Base-by-base conservation (phyloP, 2,797 vertebrate genomes). In the Leuciscus waleckii region DNA sequence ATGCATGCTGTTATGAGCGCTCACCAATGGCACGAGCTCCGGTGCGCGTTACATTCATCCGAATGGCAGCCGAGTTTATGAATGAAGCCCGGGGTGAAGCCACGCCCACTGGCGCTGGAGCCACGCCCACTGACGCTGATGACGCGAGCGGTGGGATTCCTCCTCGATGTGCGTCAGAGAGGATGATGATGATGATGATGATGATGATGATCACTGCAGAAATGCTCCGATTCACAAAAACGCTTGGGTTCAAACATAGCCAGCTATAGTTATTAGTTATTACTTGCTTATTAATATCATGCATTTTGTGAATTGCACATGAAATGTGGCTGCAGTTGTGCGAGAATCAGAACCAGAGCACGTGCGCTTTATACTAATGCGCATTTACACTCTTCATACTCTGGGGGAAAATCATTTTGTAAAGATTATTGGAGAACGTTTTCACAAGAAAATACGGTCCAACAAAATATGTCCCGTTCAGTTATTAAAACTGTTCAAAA, bases 1-100 rank as follows among this genome's bases (percentile, higher is more conserved):
- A 84, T 85, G 85, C 84, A 84, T 75, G 88, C 85, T 86, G 68
- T 74, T 83, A 49, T n/a, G 9, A 80, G 61, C 83, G 68, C 83
- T 81, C 81, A 54, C 69, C 84, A 67, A 75, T 80, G 79, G 89
- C 89, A 81, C 79, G 79, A 29, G 79, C 87, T 87, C 81, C 90
- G 85, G 91, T 88, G 83, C 85, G 89, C 85, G 87, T 90, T 87
- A 90, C 89, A 91, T 91, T 87, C 87, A 89, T 82, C 49, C 82
- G 56, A 87, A 89, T 78, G 89, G 83, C 71, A 88, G 83, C 77
- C 92, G 91, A 95, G 92, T 95, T 84, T 95, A 95, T 95, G 95
- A 95, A 95, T 95, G 94, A 92, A 93, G 67, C 81, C 2, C 13
- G 58, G 58, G 14, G 58, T 29, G 82, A 74, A 56, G 81, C 4